phyloP scores from a whole-genome alignment of 2,113 vertebrate species.

The Cranoglanis bouderius region DNA sequence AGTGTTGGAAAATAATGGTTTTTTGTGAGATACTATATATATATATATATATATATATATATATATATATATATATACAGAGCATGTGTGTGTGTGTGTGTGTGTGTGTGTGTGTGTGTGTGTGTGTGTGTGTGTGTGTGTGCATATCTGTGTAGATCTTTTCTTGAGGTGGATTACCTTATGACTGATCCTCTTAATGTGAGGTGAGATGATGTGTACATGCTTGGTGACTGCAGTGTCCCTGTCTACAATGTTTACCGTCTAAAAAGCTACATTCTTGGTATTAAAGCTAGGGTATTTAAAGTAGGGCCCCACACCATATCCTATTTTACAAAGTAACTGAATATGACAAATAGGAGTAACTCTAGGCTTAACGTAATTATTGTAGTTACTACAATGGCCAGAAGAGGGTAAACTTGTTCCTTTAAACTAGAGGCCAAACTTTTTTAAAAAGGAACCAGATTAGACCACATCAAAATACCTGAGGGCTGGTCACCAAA shows the following conservation, averaged over 20 bases:
- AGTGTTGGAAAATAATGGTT: no score
- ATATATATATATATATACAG: not conserved
- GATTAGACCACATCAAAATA: not conserved
- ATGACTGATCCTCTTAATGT: slow-evolving; percentile 67
- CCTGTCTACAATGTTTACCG: not conserved
- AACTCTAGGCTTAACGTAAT: not conserved
- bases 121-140: not conserved
- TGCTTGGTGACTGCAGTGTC: slow-evolving; percentile 19
- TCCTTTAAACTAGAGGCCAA: not conserved
- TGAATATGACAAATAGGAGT: not conserved
- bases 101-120: not conserved
- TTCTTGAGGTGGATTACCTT: slow-evolving; percentile 64
- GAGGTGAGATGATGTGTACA: slow-evolving; percentile 59
- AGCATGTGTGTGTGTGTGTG: not conserved
- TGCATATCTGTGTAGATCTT: not conserved
- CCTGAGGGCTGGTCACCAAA: not conserved
- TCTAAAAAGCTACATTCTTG: not conserved
- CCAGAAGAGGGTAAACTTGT: slow-evolving; percentile 35
- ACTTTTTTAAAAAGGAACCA: not conserved
- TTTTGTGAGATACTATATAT: no score
- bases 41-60: no score
- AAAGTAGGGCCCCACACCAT: not conserved
- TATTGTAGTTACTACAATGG: slow-evolving; percentile 12
- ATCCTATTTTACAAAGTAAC: not conserved
- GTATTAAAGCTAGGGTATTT: not conserved